These are phyloP conservation scores for Borostomias antarcticus DNA, from an alignment of 2,797 vertebrate genomes.

Conservation along the genomic window DNA sequence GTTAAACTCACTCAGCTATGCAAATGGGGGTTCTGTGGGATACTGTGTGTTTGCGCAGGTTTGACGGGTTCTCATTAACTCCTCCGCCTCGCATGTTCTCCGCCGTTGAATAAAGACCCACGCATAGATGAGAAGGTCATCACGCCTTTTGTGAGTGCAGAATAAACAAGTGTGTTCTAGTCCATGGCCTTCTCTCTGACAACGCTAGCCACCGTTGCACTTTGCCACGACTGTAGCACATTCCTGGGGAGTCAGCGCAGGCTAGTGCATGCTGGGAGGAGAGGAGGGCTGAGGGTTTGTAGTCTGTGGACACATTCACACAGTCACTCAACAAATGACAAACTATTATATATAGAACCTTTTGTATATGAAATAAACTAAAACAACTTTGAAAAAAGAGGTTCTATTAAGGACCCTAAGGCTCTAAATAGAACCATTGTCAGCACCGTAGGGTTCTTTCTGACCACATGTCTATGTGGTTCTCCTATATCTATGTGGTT, in stretches of 20 bases:
- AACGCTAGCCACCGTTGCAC: neutral
- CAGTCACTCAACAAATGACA: no score
- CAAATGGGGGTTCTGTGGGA: neutral
- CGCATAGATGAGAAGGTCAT: neutral
- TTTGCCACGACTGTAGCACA: slow-evolving; percentile 27
- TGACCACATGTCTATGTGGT: no score
- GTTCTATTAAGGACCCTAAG: no score
- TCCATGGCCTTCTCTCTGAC: slow-evolving; percentile 8
- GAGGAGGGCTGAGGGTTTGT: neutral
- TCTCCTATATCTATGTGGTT: no score
- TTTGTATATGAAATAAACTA: no score
- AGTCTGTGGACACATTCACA: neutral
- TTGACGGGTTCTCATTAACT: neutral
- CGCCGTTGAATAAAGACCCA: neutral
- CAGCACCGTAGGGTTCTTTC: no score
- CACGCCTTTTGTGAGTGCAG: neutral
- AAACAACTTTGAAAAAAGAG: no score
- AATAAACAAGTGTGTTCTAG: neutral
- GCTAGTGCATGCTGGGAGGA: neutral
- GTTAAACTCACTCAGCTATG: slow-evolving; percentile 2
- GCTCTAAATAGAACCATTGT: no score
- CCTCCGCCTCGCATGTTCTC: neutral
- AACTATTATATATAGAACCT: no score
- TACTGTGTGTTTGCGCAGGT: neutral
- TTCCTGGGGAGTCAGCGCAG: slow-evolving; percentile 22